Evolutionary conservation across 2,797 vertebrate genomes (phyloP).

Genomic region (Eleutherodactylus coqui): DNA sequence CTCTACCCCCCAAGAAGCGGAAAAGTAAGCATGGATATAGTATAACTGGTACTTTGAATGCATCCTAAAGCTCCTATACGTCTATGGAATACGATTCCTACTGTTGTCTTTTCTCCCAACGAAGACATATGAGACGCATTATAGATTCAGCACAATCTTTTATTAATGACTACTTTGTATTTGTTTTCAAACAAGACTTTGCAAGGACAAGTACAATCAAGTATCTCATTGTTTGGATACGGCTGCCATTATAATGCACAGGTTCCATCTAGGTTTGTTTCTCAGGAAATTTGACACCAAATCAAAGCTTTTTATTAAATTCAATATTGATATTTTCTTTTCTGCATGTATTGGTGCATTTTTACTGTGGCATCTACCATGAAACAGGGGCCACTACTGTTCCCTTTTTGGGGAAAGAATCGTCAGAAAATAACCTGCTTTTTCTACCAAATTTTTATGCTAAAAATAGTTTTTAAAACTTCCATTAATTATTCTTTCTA

Average conservation of each 20-base stretch:
- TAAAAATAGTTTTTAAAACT: no score
- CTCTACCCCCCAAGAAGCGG: no score
- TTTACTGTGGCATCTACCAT: neutral
- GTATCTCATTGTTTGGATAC: neutral
- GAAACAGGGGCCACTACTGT: neutral
- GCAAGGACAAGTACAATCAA: constrained; percentile 20
- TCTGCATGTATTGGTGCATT: neutral
- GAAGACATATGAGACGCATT: neutral
- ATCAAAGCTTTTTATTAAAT: neutral
- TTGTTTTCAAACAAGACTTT: constrained; percentile 1
- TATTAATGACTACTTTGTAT: constrained; percentile 23
- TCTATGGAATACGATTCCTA: neutral
- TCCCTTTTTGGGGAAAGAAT: no score
- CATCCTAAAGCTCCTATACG: neutral
- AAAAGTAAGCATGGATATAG: neutral
- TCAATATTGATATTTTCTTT: neutral
- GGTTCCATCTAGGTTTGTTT: neutral
- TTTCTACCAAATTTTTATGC: no score
- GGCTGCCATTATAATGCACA: neutral
- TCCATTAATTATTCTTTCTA: no score
- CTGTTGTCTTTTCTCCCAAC: neutral
- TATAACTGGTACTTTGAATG: neutral
- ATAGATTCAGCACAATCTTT: neutral
- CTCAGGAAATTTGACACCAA: neutral
- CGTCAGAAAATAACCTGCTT: no score